Evolutionary conservation across 2,113 vertebrate genomes (phyloP), one percentile per base, ranked within the genome.

Genomic region (Choloepus hoffmanni): DNA sequence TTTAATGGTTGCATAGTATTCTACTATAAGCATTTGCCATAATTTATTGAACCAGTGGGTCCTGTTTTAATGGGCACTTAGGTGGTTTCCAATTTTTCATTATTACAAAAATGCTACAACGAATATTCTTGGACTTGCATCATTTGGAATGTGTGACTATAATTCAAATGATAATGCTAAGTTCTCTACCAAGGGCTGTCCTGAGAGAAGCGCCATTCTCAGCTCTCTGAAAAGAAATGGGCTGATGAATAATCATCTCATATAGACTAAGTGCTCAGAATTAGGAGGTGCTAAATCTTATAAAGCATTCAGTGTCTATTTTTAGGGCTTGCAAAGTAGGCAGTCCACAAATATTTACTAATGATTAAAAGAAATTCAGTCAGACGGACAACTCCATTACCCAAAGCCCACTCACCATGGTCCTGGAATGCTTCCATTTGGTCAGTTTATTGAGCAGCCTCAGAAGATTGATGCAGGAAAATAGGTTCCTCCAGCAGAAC

Each of bases 391-490:
- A n/a, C 7, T 68, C 36, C 19, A 18, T 30, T 24, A 62, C 43
- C 18, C 45, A 26, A 92, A 72, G 58, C 6, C 26, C 15, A 65
- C 99, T 98, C 79, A 99, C 99, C 99, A 99, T 99, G 0, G 99
- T 99, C 97, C 99, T 99, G 0, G 99, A 99, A 98, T 99, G 99
- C 60, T 99, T 99, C 99, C 99, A 99, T 97, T 99, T 99, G 97
- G 99, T 99, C 97, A 99, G 98, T 97, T 99, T 99, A 98, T 99
- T 99, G 58, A 99, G 99, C 94, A 99, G 98, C 97, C 99, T 98
- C 96, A 99, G 98, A 88, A 99, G 96, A 94, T 99, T 99, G 81
- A 99, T 99, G 96, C 99, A 99, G 79, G 99, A 99, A 97, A 99
- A 99, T 65, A 99, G 97, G 95, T 99, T 99, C 95, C 99, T 98